Conservation (phyloP, 2,797 vertebrate species). For the Coregonus sp. region DNA sequence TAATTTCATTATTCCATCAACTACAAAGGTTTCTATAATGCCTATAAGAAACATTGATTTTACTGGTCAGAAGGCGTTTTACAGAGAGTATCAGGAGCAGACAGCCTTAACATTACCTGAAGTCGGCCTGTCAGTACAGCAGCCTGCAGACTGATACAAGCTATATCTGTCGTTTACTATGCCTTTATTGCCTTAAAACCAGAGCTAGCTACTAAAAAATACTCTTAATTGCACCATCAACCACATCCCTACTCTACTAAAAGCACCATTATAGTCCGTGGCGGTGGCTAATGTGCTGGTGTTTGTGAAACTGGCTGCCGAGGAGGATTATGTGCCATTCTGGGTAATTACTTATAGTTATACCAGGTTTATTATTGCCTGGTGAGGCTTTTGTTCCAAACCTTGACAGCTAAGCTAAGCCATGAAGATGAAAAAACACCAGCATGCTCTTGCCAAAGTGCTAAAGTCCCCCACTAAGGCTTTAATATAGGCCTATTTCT, state of each 20-base stretch:
- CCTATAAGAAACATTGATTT: too few species aligned
- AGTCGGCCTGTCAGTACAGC: too few species aligned
- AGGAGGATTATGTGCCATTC: conserved; percentile 63
- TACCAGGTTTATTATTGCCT: conserved; percentile 56
- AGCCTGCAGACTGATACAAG: not conserved
- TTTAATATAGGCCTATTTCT: not conserved
- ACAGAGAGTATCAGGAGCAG: too few species aligned
- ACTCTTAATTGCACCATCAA: conserved; percentile 34
- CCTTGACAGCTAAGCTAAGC: conserved; percentile 40
- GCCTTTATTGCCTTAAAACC: conserved; percentile 56
- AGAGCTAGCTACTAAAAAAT: conserved; percentile 50
- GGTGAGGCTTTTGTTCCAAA: conserved; percentile 44
- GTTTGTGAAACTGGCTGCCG: conserved; percentile 33
- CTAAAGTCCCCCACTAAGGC: not conserved
- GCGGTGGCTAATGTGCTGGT: conserved; percentile 35
- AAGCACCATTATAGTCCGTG: not conserved
- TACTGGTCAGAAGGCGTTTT: too few species aligned
- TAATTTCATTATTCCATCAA: too few species aligned
- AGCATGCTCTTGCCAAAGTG: not conserved
- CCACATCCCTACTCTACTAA: not conserved
- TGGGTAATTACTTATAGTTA: conserved; percentile 61
- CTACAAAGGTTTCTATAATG: too few species aligned
- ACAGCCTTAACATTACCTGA: too few species aligned
- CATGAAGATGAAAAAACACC: not conserved
- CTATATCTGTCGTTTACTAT: not conserved